Conservation (phyloP, 2,797 vertebrate genomes). For the Oreonectes daqikongensis region DNA sequence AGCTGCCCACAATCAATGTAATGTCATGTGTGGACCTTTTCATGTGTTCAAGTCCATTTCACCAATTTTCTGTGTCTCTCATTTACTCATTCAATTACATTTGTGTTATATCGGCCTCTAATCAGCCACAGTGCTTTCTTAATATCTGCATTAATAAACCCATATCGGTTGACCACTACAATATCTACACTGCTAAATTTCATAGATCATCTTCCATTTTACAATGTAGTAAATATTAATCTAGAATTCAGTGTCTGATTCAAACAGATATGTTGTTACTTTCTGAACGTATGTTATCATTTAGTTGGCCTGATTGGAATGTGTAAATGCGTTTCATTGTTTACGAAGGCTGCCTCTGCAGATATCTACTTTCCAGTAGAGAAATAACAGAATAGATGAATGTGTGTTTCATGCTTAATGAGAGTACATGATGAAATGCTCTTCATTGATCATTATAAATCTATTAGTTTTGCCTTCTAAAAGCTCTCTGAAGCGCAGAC, state of each 20-base stretch:
- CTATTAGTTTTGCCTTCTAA: constrained; percentile 35
- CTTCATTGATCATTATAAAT: constrained; percentile 44
- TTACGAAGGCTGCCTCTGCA: constrained; percentile 7
- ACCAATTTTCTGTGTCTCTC: too few species aligned
- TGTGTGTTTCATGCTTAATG: constrained; percentile 36
- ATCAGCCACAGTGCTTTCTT: too few species aligned
- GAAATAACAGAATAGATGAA: constrained; percentile 31
- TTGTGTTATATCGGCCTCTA: too few species aligned
- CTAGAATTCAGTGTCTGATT: neutral
- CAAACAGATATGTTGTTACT: neutral
- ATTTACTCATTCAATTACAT: too few species aligned
- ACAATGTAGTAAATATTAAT: neutral
- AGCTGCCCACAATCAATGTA: too few species aligned
- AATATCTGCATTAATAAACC: too few species aligned
- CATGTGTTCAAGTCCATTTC: too few species aligned
- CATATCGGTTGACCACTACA: too few species aligned
- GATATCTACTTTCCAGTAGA: constrained; percentile 23
- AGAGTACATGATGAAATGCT: constrained; percentile 38
- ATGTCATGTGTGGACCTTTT: too few species aligned
- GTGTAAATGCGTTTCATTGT: constrained; percentile 7
- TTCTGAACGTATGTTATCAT: neutral
- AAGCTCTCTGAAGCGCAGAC: constrained; percentile 25
- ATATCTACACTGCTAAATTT: too few species aligned
- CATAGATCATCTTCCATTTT: neutral
- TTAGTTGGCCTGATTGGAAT: neutral